Base-by-base conservation (phyloP, 2,797 vertebrate species). In the Loriculus beryllinus region DNA sequence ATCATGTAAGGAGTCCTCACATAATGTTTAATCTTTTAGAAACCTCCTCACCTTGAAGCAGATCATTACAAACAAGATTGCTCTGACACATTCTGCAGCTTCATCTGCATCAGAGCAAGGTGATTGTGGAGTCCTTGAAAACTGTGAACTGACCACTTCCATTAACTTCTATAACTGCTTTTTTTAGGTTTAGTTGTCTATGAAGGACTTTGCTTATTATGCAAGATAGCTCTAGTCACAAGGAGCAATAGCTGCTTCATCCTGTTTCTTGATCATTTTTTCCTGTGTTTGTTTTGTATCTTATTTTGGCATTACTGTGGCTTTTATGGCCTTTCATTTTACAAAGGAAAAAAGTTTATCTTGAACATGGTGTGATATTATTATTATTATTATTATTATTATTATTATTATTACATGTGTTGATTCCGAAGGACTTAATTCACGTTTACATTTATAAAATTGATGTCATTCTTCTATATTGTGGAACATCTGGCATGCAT, bases 71-170 rank as follows among this genome's bases (percentile, higher is more conserved):
- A 86, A 80, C 14, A 31, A 86, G 40, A 77, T 56, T 54, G 51
- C 43, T 92, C 37, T 85, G 71, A 87, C 83, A 60, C 1, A 0
- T 91, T 80, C 68, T 92, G 72, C 65, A 91, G n/a, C 79, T 82
- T 86, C 29, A 26, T 82, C 47, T 88, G 29, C 63, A 78, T 94
- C 60, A 19, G 39, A 81, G n/a, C 49, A 82, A 89, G 72, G 49
- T 84, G 91, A 88, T 57, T 56, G 52, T 68, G 26, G 82, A 93
- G 90, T 90, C 80, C 85, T 93, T 96, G 82, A 83, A 77, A 94
- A 90, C 17, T 88, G 14, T 33, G 67, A 89, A 65, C 37, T 85
- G 84, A 56, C 59, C 21, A 52, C 48, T 95, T 94, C 21, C 49
- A 54, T 82, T 83, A 67, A 91, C 91, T 93, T 92, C 70, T 40